phyloP scores from a whole-genome alignment of 1,140 invertebrate genomes.

The Tetraneura akinire region DNA sequence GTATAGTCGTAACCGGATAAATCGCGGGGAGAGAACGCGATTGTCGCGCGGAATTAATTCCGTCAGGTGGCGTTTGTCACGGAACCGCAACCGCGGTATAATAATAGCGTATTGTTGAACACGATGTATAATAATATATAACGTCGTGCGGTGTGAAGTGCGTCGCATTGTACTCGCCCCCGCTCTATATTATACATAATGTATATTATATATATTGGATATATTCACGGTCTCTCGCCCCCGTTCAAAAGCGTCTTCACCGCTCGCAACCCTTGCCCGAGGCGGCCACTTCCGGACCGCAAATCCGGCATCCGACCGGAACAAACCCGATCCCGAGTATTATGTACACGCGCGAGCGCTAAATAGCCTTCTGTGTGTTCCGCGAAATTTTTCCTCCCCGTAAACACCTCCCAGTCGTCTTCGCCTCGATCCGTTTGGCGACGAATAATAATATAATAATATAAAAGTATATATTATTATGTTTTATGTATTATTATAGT shows the following conservation, averaged over 20 bases:
- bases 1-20: no score
- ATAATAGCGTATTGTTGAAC: no score
- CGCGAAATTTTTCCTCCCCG: no score
- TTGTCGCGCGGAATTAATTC: slow-evolving; percentile 11
- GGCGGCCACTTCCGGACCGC: background rate
- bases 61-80: slow-evolving; percentile 27
- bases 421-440: no score
- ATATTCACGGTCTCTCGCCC: background rate
- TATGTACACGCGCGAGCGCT: no score
- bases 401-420: no score
- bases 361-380: no score
- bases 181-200: no score
- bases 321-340: background rate
- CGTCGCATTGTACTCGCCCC: background rate
- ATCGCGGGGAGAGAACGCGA: background rate
- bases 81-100: background rate
- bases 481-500: background rate
- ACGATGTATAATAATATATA: no score
- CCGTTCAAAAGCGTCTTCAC: background rate
- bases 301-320: slow-evolving; percentile 38
- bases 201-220: no score
- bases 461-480: background rate
- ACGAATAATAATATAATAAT: background rate
- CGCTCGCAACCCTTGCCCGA: background rate
- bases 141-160: no score